phyloP scores from a whole-genome alignment of 2,797 vertebrate species.

The Neomorphus geoffroyi region DNA sequence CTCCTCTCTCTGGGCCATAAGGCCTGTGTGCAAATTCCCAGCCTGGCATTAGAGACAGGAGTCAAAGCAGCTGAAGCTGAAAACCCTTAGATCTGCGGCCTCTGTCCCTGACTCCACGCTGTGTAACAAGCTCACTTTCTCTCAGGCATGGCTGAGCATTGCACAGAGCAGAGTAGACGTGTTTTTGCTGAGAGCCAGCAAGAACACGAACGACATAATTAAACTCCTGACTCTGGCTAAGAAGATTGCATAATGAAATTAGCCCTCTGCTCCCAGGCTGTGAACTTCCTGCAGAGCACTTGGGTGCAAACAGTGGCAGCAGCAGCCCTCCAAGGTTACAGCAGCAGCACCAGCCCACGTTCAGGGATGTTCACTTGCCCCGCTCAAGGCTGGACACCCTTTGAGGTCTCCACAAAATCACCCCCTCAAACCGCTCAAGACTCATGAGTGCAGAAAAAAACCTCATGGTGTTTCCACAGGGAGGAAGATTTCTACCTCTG shows the following conservation, averaged over 20 bases:
- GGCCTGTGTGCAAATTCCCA: neutral
- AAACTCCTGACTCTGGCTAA: conserved; percentile 1
- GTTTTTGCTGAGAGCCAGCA: neutral
- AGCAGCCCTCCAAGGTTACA: neutral
- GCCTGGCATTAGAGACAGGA: rapidly evolving
- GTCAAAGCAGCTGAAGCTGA: neutral
- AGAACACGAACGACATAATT: neutral
- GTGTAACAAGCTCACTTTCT: neutral
- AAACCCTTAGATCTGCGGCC: neutral
- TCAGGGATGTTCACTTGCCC: rapidly evolving
- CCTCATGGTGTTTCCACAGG: rapidly evolving
- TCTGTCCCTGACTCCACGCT: neutral
- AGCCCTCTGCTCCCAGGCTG: neutral
- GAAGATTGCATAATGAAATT: neutral
- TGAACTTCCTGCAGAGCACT: neutral
- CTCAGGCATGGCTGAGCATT: neutral
- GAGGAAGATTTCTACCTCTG: neutral
- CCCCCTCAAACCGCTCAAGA: too few species aligned
- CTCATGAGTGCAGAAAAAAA: neutral
- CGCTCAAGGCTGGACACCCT: neutral
- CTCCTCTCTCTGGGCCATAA: neutral
- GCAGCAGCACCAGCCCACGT: neutral
- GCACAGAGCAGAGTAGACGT: neutral
- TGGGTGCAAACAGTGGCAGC: rapidly evolving
- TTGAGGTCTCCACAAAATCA: neutral